Evolutionary conservation across 2,888 invertebrate genomes (phyloP), one percentile per base, ranked within the genome.

Genomic region (Morpho deidamia): DNA sequence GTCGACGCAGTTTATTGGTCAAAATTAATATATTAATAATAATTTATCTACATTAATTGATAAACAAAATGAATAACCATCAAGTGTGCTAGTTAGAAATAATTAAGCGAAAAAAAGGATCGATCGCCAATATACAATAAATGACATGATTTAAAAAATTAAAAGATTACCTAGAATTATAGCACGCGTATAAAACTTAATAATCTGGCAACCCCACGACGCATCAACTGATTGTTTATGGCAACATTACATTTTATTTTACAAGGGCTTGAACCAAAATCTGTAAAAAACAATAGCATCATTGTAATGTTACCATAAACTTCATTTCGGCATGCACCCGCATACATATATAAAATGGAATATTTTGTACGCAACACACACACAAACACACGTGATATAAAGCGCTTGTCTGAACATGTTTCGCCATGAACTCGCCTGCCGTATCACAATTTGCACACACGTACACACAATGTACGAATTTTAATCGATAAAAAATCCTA

Each of bases 1-100:
- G 78, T 82, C 85, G 85, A 85, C 84, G 84, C 85, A 82, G 82
- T 82, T 78, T 81, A 82, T 84, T 84, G 82, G 84, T 85, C 87
- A 80, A 78, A 84, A 81, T 76, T 79, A 81, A 84, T 80, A 80
- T 82, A 79, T 77, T 80, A 81, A 78, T 77, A 83, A 84, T 84
- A 85, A 84, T 83, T 84, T 85, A 87, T 81, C 81, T 84, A 84
- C 76, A 83, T 70, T 76, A 42, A 49, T 49, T 71, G 78, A 83
- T 85, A 80, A 81, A 83, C 75, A 81, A 72, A 71, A 78, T 71
- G 57, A 67, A 75, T 78, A 81, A 82, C 72, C 79, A 76, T 76
- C 73, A 67, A 78, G 80, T 72, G 75, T 70, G 79, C 67, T 72
- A 70, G 65, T 72, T 70, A 74, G 70, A 67, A 73, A 49, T 65